Evolutionary conservation across 2,888 invertebrate genomes (phyloP), one percentile per base, ranked within the genome.

Genomic region (Oscheius sp.): DNA sequence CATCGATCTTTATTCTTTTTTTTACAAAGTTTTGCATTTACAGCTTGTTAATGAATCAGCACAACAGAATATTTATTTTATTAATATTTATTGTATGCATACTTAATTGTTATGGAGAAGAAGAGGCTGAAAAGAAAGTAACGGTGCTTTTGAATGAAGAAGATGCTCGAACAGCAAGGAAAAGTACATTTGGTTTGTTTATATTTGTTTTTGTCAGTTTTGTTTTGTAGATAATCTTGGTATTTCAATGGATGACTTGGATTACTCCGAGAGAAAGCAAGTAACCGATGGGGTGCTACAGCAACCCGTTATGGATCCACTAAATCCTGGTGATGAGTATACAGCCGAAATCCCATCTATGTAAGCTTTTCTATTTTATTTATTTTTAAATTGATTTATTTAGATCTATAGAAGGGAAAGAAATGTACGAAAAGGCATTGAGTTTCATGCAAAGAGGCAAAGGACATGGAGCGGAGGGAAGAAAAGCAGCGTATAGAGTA

Each of bases 401-500:
- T 25, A 65, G 65, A 25, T n/a, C 53, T 5, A 29, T 17, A 15
- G 53, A 65, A 53, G n/a, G 17, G 8, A 34, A 12, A 8, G 31
- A 15, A 17, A 10, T 65, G 20, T 76, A 71, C 50, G 53, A 73
- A 46, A 50, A 68, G 12, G 78, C 74, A 27, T 25, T 73, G 29
- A 29, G 45, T 0, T 78, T 65, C 25, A 52, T 78, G n/a, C 72
- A 76, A 52, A 25, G 65, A 27, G 78, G 78, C 58, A 70, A 71
- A 65, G 75, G 75, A n/a, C 73, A 74, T 27, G 78, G 78, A 31
- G 52, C 64, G 25, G 76, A 78, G 12, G 78, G 74, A 39, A 57
- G 65, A 45, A 42, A 67, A 20, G 90, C 1, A 61, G 93, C 93
- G 0, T 93, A 93, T 81, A 90, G 91, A 39, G 89, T 93, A 64